Evolutionary conservation across 2,113 vertebrate genomes (phyloP), one percentile per base, ranked within the genome.

Genomic region (Asarcornis scutulata): DNA sequence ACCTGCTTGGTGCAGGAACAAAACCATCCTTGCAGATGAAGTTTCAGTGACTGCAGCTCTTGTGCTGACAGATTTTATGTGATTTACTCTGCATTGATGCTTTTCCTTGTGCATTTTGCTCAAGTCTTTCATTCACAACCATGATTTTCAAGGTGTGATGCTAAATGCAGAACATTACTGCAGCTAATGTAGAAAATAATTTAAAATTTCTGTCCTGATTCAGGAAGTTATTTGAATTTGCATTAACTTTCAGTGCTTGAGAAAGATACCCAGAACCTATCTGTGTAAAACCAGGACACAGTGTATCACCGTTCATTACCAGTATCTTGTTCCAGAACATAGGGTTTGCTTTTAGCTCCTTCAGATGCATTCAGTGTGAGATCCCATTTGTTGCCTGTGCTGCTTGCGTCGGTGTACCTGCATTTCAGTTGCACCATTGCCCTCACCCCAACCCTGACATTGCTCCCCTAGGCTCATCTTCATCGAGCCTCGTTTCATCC

Each of bases 21-120:
- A 25, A 25, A 2, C 18, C 3, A 17, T 18, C 1, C 1, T 18
- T 34, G 38, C 11, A 1, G 60, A 4, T 18, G 29, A 50, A 40
- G 15, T 14, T 11, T 3, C 3, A 8, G 46, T 4, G 40, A 17
- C 40, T 20, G 66, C 66, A 55, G 66, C 60, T 55, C 55, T 16
- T 26, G 1, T 4, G 5, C 50, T 25, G 53, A 4, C 40, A 36
- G 55, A 27, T 64, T 46, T 7, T 7, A 6, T 0, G 0, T 17
- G 31, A 6, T 68, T 34, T 55, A 8, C 50, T 38, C 31, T 17
- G 56, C 12, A 1, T 0, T 7, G 20, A 9, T 58, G 69, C 31
- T 84, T 36, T 71, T 81, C 34, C 56, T 82, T 21, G 0, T 9
- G 44, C 15, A 6, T 0, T 60, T 46, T 71, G 40, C 50, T 55